These are phyloP conservation scores for Micrastur ruficollis DNA, from an alignment of 2,797 vertebrate genomes.

Conservation along the genomic window DNA sequence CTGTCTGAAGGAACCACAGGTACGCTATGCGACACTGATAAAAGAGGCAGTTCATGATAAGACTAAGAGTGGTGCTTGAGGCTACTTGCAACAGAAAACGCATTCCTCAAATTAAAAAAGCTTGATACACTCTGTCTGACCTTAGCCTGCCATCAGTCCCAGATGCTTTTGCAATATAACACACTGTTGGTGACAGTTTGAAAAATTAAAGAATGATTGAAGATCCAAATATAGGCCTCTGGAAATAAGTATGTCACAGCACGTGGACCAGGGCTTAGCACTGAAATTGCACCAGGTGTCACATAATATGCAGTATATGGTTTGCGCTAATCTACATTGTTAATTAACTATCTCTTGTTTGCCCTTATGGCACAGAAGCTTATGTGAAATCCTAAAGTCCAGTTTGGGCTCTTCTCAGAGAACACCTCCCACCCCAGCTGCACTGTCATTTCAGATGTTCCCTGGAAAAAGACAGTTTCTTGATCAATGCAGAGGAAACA, in stretches of 20 bases:
- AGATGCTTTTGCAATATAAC: neutral
- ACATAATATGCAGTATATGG: no score
- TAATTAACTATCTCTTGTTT: neutral
- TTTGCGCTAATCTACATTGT: neutral
- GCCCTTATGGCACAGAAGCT: neutral
- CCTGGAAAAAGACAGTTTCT: neutral
- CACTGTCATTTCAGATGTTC: neutral
- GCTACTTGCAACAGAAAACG: neutral
- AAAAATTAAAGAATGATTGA: neutral
- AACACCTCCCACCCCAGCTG: neutral
- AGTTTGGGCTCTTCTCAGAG: neutral
- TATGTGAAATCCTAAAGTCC: neutral
- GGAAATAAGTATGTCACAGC: neutral
- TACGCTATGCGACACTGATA: accelerated
- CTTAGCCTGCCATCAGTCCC: neutral
- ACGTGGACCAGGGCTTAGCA: neutral
- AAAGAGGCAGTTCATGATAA: neutral
- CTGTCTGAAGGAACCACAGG: neutral
- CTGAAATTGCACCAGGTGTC: neutral
- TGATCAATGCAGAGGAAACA: neutral
- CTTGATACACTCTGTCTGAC: neutral
- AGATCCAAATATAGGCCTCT: neutral
- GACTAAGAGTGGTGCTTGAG: neutral
- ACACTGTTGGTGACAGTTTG: neutral
- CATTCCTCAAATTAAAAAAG: neutral